Percentiles rank a stretch among this genome's conserved stretches.
Evolutionary conservation across 2,888 invertebrate species (phyloP).

Genomic region (Sarcophaga caerulescens): DNA sequence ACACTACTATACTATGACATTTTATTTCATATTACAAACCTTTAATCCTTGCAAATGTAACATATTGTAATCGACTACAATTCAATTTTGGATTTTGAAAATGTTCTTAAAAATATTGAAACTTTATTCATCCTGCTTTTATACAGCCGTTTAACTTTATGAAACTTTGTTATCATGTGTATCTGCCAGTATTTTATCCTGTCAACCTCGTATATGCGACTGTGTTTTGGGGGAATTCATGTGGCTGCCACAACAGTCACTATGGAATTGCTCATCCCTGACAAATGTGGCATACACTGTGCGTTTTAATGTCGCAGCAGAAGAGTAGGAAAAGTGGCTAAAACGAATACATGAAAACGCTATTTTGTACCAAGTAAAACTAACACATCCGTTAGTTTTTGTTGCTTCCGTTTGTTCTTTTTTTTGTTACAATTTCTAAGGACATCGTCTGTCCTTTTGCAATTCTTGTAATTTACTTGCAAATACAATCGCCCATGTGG

Average conservation of each 20-base stretch:
- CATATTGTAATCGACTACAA: no score
- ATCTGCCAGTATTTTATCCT: no score
- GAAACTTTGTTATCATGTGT: no score
- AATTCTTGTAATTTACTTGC: slow-evolving; percentile 25
- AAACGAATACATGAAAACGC: slow-evolving; percentile 18
- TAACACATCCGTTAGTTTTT: slow-evolving; percentile 55
- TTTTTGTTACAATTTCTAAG: not conserved
- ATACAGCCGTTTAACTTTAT: no score
- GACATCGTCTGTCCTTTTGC: slow-evolving; percentile 8
- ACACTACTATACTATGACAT: no score
- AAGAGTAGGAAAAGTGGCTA: not conserved
- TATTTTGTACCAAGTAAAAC: slow-evolving; percentile 52
- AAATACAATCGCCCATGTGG: slow-evolving; percentile 12
- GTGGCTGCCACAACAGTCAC: not conserved
- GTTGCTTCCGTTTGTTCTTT: slow-evolving; percentile 8
- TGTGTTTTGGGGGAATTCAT: not conserved
- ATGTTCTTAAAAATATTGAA: no score
- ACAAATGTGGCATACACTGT: not conserved
- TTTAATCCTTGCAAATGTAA: no score
- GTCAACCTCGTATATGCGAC: not conserved
- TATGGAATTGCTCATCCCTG: not conserved
- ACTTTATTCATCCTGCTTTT: no score
- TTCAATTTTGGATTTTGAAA: no score
- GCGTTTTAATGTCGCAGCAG: slow-evolving; percentile 14
- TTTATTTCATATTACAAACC: no score